These are phyloP conservation scores for Ophion ventricosus DNA, from an alignment of 2,888 invertebrate species.

Conservation along the genomic window DNA sequence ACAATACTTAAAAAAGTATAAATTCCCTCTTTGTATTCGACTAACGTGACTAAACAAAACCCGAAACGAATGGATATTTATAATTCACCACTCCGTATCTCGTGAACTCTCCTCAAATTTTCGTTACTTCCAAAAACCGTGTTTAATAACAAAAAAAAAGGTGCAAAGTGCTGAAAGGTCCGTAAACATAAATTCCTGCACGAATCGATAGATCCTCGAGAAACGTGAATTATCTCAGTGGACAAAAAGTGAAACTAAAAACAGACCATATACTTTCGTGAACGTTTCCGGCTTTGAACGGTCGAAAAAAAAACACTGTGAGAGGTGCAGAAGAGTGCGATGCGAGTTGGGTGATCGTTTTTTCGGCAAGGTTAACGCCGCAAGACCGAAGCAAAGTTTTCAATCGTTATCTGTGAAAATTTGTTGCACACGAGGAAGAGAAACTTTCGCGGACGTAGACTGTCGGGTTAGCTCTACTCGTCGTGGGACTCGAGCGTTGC, in stretches of 20 bases:
- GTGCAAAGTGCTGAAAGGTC: neutral
- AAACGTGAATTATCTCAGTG: conserved; percentile 16
- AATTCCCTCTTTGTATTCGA: neutral
- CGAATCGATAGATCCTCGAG: too few relatives aligned
- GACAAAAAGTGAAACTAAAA: conserved; percentile 35
- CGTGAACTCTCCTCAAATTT: neutral
- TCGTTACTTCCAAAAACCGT: too few relatives aligned
- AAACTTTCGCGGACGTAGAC: neutral
- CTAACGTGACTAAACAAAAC: conserved; percentile 11
- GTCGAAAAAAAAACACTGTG: too few relatives aligned
- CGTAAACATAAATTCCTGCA: too few relatives aligned
- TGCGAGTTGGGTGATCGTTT: neutral
- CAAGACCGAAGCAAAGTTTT: neutral
- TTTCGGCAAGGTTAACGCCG: neutral
- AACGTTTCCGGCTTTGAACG: too few relatives aligned
- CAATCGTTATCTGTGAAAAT: neutral
- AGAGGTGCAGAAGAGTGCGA: too few relatives aligned
- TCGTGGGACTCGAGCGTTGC: too few relatives aligned
- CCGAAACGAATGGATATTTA: neutral
- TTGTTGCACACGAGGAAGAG: neutral
- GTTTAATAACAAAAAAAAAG: neutral
- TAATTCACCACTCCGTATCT: neutral
- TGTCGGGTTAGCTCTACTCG: too few relatives aligned
- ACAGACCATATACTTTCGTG: neutral
- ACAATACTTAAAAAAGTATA: conserved; percentile 55